Evolutionary conservation across 2,113 vertebrate genomes (phyloP), one percentile per base, ranked within the genome.

Genomic region (Terrapene triunguis): DNA sequence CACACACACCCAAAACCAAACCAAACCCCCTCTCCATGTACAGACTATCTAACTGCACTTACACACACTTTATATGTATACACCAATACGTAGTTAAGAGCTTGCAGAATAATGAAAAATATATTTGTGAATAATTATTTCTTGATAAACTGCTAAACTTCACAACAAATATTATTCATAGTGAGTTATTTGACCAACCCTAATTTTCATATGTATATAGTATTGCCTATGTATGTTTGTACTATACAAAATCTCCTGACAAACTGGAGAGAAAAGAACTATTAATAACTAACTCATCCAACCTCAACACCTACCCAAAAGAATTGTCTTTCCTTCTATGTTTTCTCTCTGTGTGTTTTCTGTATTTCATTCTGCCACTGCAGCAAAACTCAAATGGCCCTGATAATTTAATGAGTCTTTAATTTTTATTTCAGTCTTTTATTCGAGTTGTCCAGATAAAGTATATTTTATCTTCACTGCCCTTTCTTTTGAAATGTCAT

Each of bases 381-480:
- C 84, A 80, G 87, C 82, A 90, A 90, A 93, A 65, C 21, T 93
- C 1, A 12, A 93, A 92, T 25, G 48, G 55, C 53, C 84, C 72
- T 55, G 93, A 82, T 90, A 92, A 95, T 95, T 95, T 90, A 91
- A 80, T 89, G 92, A 91, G 14, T 2, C 76, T 91, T 87, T 84
- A 94, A 80, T 88, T 90, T 72, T 94, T 93, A 95, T 88, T 89
- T 80, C 90, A 96, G 55, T 21, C 54, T 94, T 93, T 92, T 16
- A 94, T 54, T 95, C 76, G 93, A 92, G 59, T 79, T 95, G 80
- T 4, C 57, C 78, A 90, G 95, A 96, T 94, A 94, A 94, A 93
- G 55, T 82, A 42, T 84, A 59, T 90, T 93, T 93, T 80, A 91
- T 95, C 69, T 92, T 93, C 69, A 80, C 76, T 86, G 69, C 47